Percentiles rank a stretch among this genome's conserved stretches.
Conservation (phyloP, 2,888 invertebrate species). For the Ctenicera cuprea region DNA sequence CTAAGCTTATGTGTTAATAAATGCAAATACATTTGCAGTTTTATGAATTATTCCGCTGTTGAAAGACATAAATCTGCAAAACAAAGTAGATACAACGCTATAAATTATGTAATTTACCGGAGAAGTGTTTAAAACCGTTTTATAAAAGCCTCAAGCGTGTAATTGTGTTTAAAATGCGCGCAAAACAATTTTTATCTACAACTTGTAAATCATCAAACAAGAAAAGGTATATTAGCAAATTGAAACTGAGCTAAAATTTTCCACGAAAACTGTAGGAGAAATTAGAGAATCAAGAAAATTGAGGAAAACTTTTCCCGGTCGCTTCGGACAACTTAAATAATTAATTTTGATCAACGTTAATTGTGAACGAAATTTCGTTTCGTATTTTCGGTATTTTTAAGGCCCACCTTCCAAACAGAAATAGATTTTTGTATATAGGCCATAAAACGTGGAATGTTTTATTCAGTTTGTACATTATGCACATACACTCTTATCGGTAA, state of each 20-base stretch:
- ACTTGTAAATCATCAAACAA: neutral
- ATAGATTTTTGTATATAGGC: slow-evolving; percentile 17
- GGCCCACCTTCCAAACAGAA: slow-evolving; percentile 5
- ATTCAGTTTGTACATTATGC: slow-evolving; percentile 32
- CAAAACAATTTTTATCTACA: slow-evolving; percentile 14
- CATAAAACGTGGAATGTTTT: slow-evolving; percentile 33
- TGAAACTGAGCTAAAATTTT: slow-evolving; percentile 1
- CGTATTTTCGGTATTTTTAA: too few relatives aligned
- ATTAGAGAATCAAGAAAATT: neutral
- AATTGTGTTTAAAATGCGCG: slow-evolving; percentile 26
- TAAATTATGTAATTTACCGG: neutral
- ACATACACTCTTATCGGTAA: slow-evolving; percentile 30
- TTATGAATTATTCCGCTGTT: neutral
- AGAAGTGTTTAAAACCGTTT: neutral
- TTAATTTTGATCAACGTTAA: neutral
- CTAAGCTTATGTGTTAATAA: neutral
- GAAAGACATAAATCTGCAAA: slow-evolving; percentile 3
- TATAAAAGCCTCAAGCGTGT: slow-evolving; percentile 16
- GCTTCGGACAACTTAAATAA: neutral
- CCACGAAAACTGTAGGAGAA: neutral
- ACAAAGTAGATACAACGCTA: neutral
- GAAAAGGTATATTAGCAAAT: neutral
- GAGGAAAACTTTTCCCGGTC: neutral
- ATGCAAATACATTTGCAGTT: neutral
- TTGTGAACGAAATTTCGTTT: slow-evolving; percentile 11